Evolutionary conservation across 2,888 invertebrate species (phyloP).

Genomic region (Sminthurinus aureus): DNA sequence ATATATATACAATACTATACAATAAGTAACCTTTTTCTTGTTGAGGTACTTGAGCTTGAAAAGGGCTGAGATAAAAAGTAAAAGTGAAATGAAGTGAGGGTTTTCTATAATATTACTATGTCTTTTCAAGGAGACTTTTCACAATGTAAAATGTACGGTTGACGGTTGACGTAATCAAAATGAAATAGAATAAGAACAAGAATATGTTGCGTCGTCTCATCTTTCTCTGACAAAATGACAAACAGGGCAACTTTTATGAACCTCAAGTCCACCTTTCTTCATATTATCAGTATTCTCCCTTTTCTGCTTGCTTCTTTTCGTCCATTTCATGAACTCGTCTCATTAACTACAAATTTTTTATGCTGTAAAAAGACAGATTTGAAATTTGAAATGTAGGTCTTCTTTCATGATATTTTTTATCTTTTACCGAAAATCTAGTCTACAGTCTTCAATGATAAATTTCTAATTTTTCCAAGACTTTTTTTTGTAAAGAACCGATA

Average conservation of each 20-base stretch:
- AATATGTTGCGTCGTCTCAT: not conserved
- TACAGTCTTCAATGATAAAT: too few relatives aligned
- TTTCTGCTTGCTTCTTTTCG: not conserved
- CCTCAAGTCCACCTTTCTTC: not conserved
- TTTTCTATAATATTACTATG: not conserved
- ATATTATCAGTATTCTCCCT: too few relatives aligned
- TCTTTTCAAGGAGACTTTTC: not conserved
- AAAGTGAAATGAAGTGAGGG: not conserved
- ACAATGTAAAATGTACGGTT: not conserved
- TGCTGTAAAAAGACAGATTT: not conserved
- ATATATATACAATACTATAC: too few relatives aligned
- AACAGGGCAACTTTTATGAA: not conserved
- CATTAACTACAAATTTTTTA: not conserved
- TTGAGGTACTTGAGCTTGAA: not conserved
- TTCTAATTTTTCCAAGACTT: too few relatives aligned
- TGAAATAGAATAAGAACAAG: not conserved
- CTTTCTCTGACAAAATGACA: not conserved
- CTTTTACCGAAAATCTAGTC: too few relatives aligned
- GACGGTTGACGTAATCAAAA: not conserved
- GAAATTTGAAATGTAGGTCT: too few relatives aligned
- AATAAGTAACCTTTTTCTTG: too few relatives aligned
- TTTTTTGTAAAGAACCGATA: too few relatives aligned
- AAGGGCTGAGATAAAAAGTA: not conserved
- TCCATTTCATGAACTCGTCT: not conserved
- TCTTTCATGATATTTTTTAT: too few relatives aligned